A percentile compares a stretch with the other conserved stretches of the same genome.
phyloP scores from a whole-genome alignment of 2,797 vertebrate genomes.

The Catharus ustulatus region DNA sequence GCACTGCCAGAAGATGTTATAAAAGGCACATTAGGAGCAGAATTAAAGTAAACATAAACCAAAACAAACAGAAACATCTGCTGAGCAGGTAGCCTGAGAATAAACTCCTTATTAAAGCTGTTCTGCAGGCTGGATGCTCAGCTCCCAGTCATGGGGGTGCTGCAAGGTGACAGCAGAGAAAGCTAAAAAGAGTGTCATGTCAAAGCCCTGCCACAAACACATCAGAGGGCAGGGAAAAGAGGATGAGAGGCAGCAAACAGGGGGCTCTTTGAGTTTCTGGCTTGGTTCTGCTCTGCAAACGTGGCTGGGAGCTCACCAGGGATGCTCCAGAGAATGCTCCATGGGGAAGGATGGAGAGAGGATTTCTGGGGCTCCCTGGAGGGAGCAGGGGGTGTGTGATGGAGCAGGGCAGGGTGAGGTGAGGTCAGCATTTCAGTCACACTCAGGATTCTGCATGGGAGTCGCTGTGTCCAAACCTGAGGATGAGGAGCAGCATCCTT shows the following conservation, averaged over 20 bases:
- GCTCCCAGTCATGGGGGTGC: neutral
- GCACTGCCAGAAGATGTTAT: conserved; percentile 27
- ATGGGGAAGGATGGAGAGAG: neutral
- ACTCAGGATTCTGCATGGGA: neutral
- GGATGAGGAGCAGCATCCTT: neutral
- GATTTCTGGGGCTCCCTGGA: neutral
- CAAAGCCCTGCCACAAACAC: neutral
- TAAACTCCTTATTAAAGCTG: conserved; percentile 24
- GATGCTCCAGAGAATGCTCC: neutral
- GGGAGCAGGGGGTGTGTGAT: neutral
- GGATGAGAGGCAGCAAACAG: neutral
- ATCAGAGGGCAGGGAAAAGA: neutral
- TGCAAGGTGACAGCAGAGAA: conserved; percentile 31
- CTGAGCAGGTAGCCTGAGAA: conserved; percentile 60
- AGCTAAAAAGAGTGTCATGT: neutral
- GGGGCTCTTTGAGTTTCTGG: neutral
- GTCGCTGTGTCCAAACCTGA: rapidly evolving
- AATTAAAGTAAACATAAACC: conserved; percentile 29
- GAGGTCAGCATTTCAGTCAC: neutral
- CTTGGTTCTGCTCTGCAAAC: neutral
- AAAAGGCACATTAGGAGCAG: conserved; percentile 48
- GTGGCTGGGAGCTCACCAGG: neutral
- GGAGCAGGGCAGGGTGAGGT: neutral
- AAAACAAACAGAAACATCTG: conserved; percentile 59
- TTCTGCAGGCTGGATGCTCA: conserved; percentile 10